These are phyloP conservation scores for Hypomecis punctinalis DNA, from an alignment of 2,888 invertebrate species.

Conservation along the genomic window DNA sequence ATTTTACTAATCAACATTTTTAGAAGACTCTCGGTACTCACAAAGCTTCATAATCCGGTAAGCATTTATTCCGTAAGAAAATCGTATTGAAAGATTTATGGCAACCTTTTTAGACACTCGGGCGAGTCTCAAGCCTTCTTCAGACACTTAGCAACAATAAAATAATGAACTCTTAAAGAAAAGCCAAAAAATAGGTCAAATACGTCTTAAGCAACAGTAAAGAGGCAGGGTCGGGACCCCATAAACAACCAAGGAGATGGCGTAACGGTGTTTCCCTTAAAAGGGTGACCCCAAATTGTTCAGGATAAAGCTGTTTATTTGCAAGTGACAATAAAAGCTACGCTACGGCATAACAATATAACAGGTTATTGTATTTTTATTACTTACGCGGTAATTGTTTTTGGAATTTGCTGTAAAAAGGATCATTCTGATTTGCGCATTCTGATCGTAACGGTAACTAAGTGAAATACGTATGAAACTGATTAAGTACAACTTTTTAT, in stretches of 20 bases:
- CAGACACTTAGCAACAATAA: constrained; percentile 19
- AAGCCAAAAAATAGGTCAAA: constrained; percentile 39
- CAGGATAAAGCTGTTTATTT: constrained; percentile 46
- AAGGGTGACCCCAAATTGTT: constrained; percentile 48
- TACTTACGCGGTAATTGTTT: constrained; percentile 12
- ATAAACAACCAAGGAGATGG: constrained; percentile 47
- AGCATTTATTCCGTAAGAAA: constrained; percentile 10
- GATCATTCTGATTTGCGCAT: too few relatives aligned
- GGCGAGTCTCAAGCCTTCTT: constrained; percentile 12
- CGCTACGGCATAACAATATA: constrained; percentile 32
- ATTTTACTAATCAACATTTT: too few relatives aligned
- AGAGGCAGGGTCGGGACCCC: constrained; percentile 30
- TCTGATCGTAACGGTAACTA: too few relatives aligned
- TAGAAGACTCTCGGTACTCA: not conserved
- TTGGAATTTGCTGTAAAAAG: not conserved
- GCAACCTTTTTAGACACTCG: constrained; percentile 11
- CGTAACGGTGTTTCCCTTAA: constrained; percentile 48
- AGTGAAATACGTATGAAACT: too few relatives aligned
- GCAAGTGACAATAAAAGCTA: constrained; percentile 38
- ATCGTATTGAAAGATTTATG: constrained; percentile 9
- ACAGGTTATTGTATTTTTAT: constrained; percentile 27
- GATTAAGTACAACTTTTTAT: too few relatives aligned
- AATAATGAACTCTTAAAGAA: constrained; percentile 29
- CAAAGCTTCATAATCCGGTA: constrained; percentile 1
- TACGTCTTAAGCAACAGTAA: constrained; percentile 31